phyloP scores from a whole-genome alignment of 64 coral and sea anemone genomes.

The Porites lutea region DNA sequence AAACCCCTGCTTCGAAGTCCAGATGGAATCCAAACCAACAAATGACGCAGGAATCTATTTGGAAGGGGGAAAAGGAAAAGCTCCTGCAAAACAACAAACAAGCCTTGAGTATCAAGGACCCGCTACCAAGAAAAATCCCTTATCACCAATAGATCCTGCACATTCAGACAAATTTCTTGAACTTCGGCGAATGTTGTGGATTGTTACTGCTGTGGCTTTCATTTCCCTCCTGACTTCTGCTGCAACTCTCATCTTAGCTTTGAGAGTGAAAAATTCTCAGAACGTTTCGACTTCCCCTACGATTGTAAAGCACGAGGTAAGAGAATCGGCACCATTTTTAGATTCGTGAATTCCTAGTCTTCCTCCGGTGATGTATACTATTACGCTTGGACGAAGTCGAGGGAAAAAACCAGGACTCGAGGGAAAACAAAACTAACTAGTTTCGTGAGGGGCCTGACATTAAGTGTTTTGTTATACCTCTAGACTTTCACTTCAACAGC shows the following conservation, averaged over 20 bases:
- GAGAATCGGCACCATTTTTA: too few relatives aligned
- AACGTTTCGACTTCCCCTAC: not conserved
- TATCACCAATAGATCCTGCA: not conserved
- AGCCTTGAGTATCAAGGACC: not conserved
- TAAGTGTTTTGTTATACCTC: too few relatives aligned
- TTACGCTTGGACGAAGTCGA: too few relatives aligned
- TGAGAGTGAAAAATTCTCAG: not conserved
- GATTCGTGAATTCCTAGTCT: too few relatives aligned
- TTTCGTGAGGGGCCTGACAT: too few relatives aligned
- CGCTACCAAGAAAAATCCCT: not conserved
- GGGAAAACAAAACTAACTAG: too few relatives aligned
- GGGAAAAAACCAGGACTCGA: too few relatives aligned
- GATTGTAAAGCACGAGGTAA: too few relatives aligned
- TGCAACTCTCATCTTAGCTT: not conserved
- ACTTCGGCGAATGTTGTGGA: not conserved
- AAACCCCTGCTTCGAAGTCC: too few relatives aligned
- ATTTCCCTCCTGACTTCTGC: not conserved
- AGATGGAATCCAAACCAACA: not conserved
- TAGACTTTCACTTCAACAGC: too few relatives aligned
- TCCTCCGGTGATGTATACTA: too few relatives aligned
- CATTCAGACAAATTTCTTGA: not conserved
- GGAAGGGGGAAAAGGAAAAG: not conserved
- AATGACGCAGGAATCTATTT: not conserved
- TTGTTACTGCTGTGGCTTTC: not conserved
- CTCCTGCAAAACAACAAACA: not conserved